Evolutionary conservation across 2,888 invertebrate genomes (phyloP), one percentile per base, ranked within the genome.

Genomic region (Orthosia gothica): DNA sequence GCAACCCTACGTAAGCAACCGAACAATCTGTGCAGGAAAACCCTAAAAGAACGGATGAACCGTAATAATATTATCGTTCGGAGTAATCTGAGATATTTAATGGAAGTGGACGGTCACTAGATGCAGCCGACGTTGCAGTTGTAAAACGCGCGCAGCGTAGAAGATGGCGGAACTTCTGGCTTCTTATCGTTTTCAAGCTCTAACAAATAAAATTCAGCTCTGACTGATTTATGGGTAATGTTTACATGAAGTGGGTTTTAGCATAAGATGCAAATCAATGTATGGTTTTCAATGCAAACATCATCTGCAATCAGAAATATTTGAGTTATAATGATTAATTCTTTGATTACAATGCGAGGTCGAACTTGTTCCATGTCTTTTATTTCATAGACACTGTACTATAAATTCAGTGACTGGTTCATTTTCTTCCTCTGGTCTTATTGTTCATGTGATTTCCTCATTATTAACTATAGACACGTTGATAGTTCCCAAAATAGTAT

Each of bases 131-230:
- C 79, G 79, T 63, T 73, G 79, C 73, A 81, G 57, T 55, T 66
- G 61, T 81, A 81, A 83, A 81, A 83, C 83, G 81, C 79, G 81
- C 62, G 16, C 50, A 50, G 83, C 55, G 26, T 81, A 18, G 20
- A 50, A 57, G 20, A 79, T 79, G 9, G 15, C 20, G n/a, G 9
- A 18, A 82, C 20, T 54, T 40, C 16, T 11, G 1, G n/a, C n/a
- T 64, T 23, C 2, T 59, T 76, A 59, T 59, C 23, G 45, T 32
- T 65, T 49, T 55, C 52, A 49, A 59, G 45, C 4, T 59, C 49
- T 65, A n/a, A 70, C 20, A 67, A 59, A 40, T 40, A 40, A 40
- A 9, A 67, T 70, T 70, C 54, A 20, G 9, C 23, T 26, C 0
- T 26, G 40, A 55, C 23, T 3, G 15, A 45, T 61, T 69, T 55